Evolutionary conservation across 2,113 vertebrate genomes (phyloP).

Genomic region (Myotis yumanensis): DNA sequence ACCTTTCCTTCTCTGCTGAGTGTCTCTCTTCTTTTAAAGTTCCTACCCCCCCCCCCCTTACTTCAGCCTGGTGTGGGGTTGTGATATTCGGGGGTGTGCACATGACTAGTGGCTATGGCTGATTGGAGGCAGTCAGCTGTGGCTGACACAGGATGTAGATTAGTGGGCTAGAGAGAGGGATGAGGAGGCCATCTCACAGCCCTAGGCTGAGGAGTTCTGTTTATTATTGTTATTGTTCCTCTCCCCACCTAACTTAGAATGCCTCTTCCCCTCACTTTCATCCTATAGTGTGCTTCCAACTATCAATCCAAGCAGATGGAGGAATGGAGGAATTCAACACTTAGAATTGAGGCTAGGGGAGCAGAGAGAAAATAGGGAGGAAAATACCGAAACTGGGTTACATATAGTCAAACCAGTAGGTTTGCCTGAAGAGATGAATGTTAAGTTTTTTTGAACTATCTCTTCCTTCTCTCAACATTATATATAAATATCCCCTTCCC

Average conservation of each 20-base stretch:
- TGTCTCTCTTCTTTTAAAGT: conserved; percentile 55
- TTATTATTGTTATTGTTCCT: background rate
- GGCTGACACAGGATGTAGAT: conserved; percentile 40
- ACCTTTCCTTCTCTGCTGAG: background rate
- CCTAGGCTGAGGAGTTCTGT: background rate
- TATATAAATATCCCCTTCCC: background rate
- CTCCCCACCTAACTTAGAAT: conserved; percentile 26
- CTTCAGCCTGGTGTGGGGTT: conserved; percentile 28
- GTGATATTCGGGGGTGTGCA: conserved; percentile 45
- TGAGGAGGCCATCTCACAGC: background rate
- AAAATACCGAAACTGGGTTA: background rate
- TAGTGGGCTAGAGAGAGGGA: conserved; percentile 13
- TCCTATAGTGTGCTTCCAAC: background rate
- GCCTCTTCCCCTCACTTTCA: background rate
- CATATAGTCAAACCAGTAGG: background rate
- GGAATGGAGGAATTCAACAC: background rate
- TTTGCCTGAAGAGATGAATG: conserved; percentile 32
- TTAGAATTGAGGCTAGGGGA: background rate
- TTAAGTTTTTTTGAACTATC: background rate
- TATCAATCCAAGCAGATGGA: background rate
- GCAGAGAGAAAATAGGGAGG: background rate
- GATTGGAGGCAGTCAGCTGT: conserved; percentile 22
- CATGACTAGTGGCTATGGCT: conserved; percentile 26
- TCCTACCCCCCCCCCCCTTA: background rate
- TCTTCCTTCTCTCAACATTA: conserved; percentile 16